These are phyloP conservation scores for Rallus crepitans DNA, from an alignment of 2,797 vertebrate genomes.

Conservation along the genomic window DNA sequence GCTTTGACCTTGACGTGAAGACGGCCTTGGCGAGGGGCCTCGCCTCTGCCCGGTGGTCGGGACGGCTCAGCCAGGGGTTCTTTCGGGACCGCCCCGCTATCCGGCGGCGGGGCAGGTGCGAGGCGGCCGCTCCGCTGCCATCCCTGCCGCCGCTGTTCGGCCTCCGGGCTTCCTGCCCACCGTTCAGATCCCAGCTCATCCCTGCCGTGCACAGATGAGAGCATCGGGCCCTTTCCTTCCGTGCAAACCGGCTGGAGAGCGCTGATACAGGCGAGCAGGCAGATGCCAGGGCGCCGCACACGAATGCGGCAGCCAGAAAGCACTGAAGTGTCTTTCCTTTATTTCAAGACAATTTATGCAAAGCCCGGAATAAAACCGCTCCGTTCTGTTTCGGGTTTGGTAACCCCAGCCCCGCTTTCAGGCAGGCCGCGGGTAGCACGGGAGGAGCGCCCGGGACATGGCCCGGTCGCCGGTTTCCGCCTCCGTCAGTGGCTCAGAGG, in stretches of 20 bases:
- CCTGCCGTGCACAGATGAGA: accelerated
- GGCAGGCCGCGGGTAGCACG: background rate
- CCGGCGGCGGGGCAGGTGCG: background rate
- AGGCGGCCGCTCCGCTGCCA: background rate
- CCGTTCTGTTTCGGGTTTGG: background rate
- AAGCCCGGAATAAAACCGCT: background rate
- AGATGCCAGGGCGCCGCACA: background rate
- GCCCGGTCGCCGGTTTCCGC: background rate
- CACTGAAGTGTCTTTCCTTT: accelerated
- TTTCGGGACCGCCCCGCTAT: background rate
- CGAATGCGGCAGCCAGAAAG: background rate
- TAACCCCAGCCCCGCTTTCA: accelerated
- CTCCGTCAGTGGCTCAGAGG: background rate
- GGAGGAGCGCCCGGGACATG: too few relatives aligned
- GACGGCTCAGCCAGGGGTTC: background rate
- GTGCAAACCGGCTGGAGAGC: background rate
- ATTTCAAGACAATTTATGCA: accelerated
- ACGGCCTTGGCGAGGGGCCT: background rate
- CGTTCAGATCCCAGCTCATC: background rate
- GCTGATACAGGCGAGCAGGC: background rate
- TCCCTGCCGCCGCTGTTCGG: background rate
- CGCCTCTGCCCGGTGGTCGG: background rate
- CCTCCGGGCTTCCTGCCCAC: background rate
- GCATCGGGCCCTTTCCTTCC: background rate
- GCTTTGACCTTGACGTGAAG: background rate